Evolutionary conservation across 2,888 invertebrate genomes (phyloP).

Genomic region (Lepidochitona cinerea): DNA sequence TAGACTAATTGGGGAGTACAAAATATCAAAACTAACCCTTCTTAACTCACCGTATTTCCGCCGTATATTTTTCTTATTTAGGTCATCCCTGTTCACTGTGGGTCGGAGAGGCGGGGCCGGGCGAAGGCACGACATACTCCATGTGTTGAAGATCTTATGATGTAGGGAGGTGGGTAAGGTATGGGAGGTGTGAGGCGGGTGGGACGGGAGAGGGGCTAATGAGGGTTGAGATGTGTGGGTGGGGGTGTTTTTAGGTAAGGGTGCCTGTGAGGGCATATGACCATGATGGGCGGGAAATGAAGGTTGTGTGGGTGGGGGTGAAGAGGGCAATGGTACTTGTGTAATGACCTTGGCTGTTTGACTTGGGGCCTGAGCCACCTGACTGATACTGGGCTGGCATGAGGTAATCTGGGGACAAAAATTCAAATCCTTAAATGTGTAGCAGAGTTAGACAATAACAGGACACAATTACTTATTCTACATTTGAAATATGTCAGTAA

Average conservation of each 20-base stretch:
- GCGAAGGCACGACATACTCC: slow-evolving; percentile 83
- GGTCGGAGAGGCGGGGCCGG: slow-evolving; percentile 91
- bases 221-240: background rate
- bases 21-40: too few relatives aligned
- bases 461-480: too few relatives aligned
- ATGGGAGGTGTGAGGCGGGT: background rate
- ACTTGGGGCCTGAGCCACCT: slow-evolving; percentile 43
- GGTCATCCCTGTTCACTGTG: slow-evolving; percentile 66
- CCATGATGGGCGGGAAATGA: background rate
- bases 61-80: background rate
- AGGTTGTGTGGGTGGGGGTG: background rate
- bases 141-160: slow-evolving; percentile 53
- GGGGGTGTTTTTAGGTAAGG: background rate
- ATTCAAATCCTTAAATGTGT: too few relatives aligned
- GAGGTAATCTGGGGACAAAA: slow-evolving; percentile 64
- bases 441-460: too few relatives aligned
- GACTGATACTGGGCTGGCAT: slow-evolving; percentile 61
- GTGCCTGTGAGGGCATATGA: background rate
- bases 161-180: slow-evolving; percentile 1
- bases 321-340: slow-evolving; percentile 35
- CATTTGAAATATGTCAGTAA: too few relatives aligned
- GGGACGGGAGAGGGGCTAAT: background rate
- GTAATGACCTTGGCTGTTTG: slow-evolving; percentile 58
- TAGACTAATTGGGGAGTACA: too few relatives aligned
- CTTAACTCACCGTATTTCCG: slow-evolving; percentile 33